Evolutionary conservation across 2,888 invertebrate species (phyloP).

Genomic region (Oscheius sp.): DNA sequence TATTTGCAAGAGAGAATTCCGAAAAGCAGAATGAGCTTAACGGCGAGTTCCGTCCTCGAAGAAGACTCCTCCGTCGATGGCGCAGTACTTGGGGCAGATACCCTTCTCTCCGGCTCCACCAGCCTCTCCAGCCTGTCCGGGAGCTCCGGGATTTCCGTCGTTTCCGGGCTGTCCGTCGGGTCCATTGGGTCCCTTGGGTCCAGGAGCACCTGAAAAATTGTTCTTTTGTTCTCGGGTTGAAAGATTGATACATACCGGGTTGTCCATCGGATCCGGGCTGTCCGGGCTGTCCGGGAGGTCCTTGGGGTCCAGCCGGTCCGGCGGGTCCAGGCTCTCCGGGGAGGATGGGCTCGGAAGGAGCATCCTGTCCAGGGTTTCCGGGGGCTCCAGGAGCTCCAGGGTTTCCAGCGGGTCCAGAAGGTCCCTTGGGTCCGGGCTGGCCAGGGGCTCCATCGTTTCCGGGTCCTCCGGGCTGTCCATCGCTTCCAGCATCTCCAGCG

Average conservation of each 20-base stretch:
- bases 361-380: slow-evolving; percentile 59
- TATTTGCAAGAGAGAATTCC: slow-evolving; percentile 1
- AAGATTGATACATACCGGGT: slow-evolving; percentile 36
- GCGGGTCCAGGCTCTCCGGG: slow-evolving; percentile 64
- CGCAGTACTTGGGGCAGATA: slow-evolving; percentile 46
- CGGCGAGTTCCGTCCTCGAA: slow-evolving; percentile 72
- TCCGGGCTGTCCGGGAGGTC: slow-evolving; percentile 63
- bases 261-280: slow-evolving; percentile 59
- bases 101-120: slow-evolving; percentile 40
- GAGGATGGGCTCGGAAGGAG: slow-evolving; percentile 59
- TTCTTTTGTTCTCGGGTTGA: neutral
- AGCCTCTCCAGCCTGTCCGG: slow-evolving; percentile 33
- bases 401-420: slow-evolving; percentile 57
- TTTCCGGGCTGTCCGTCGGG: slow-evolving; percentile 64
- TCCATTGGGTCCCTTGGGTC: slow-evolving; percentile 68
- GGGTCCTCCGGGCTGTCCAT: slow-evolving; percentile 57
- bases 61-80: slow-evolving; percentile 68
- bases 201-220: slow-evolving; percentile 48
- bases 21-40: slow-evolving; percentile 42
- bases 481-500: slow-evolving; percentile 55
- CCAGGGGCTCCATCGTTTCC: slow-evolving; percentile 53
- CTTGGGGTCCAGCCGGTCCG: slow-evolving; percentile 65
- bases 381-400: slow-evolving; percentile 62
- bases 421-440: slow-evolving; percentile 61
- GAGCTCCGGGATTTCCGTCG: slow-evolving; percentile 44